Evolutionary conservation across 2,888 invertebrate genomes (phyloP), one percentile per base, ranked within the genome.

Genomic region (Cantharis lateralis): DNA sequence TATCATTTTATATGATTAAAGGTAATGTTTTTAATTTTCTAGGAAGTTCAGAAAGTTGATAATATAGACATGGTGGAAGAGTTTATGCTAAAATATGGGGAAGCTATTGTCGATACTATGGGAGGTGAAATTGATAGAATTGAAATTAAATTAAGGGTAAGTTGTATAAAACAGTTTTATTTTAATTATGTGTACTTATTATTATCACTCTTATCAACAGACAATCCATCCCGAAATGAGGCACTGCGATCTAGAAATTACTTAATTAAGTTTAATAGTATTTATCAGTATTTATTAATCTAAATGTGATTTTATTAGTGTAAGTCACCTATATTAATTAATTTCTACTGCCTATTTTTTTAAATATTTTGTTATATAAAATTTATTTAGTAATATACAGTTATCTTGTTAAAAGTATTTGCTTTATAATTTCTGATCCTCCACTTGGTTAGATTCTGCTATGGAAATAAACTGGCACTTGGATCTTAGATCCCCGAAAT

Each of bases 41-140:
- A 98, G 97, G 97, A 98, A 87, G 94, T 98, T 78, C 94, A 94
- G 85, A 91, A 91, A 84, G 93, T 98, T 85, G 91, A 95, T 82
- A 96, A 94, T 72, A 94, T 95, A 73, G 97, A 98, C 83, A 95
- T 98, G 81, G 91, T 98, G 69, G 98, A 98, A 88, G 91, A 92
- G 72, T 99, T 99, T 88, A 91, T 99, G 88, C 89, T 98, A 79
- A 95, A 95, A 85, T 98, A 99, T 87, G 99, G 99, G 28, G 99
- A 99, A 89, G 96, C 95, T 87, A 97, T 99, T 84, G 97, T 99
- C n/a, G 99, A 99, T 88, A 93, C 96, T 90, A 92, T 99, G 87
- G 99, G 99, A 11, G 98, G 96, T 24, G 98, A 99, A 90, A 98
- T 99, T 75, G 99, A 99, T 89, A 92, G 99, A 87, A 98, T 99